phyloP scores from a whole-genome alignment of 1,140 invertebrate genomes.

The Tribolium castaneum region DNA sequence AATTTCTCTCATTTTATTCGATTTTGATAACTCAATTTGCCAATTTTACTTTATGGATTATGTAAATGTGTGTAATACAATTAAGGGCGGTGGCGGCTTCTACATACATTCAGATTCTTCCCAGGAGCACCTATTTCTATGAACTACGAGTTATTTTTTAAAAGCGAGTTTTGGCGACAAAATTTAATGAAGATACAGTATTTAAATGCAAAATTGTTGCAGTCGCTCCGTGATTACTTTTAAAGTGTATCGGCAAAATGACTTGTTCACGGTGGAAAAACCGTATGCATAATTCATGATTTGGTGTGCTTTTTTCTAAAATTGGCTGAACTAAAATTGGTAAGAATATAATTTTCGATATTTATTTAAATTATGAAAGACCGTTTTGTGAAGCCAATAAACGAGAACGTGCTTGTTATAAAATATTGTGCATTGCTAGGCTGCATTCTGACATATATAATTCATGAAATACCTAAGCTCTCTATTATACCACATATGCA shows the following conservation, averaged over 20 bases:
- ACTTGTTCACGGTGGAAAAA: neutral
- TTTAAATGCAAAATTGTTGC: too few relatives aligned
- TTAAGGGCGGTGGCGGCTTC: too few relatives aligned
- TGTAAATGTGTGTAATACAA: too few relatives aligned
- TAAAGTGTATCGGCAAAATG: neutral
- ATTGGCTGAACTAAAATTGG: neutral
- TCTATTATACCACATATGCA: neutral
- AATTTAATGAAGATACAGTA: too few relatives aligned
- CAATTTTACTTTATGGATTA: too few relatives aligned
- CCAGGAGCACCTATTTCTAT: too few relatives aligned
- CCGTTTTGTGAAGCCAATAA: neutral
- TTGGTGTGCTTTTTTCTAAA: neutral
- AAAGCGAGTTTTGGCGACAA: too few relatives aligned
- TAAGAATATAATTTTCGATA: neutral
- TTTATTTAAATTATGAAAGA: neutral
- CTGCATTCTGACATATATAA: slow-evolving; percentile 20
- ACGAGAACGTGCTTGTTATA: slow-evolving; percentile 11
- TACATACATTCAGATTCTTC: too few relatives aligned
- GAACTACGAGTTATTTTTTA: too few relatives aligned
- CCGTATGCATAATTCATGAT: neutral
- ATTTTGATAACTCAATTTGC: too few relatives aligned
- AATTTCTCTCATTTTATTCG: too few relatives aligned
- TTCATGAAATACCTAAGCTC: slow-evolving; percentile 16
- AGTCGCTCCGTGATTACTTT: neutral
- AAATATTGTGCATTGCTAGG: slow-evolving; percentile 3